phyloP scores from a whole-genome alignment of 2,113 vertebrate genomes.

The Peromyscus maniculatus region DNA sequence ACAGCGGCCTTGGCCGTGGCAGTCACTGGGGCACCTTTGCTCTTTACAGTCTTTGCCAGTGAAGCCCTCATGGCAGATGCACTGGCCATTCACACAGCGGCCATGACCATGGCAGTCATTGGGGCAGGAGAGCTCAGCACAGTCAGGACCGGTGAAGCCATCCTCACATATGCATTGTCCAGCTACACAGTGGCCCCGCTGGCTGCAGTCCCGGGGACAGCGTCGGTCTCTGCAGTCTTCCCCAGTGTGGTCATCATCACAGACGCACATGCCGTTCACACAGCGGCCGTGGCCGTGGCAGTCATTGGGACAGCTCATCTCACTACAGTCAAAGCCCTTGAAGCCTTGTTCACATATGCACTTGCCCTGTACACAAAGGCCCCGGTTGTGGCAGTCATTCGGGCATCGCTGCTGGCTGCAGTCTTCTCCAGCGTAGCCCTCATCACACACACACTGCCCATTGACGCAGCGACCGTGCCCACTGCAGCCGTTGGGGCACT shows the following conservation, averaged over 20 bases:
- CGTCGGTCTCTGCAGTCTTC: conserved; percentile 91
- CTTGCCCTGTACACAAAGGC: conserved; percentile 90
- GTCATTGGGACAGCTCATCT: conserved; percentile 92
- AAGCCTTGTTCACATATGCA: conserved; percentile 92
- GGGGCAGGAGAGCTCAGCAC: conserved; percentile 91
- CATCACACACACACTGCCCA: conserved; percentile 92
- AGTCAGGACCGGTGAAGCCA: conserved; percentile 92
- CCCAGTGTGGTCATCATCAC: conserved; percentile 89
- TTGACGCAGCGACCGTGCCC: conserved; percentile 90
- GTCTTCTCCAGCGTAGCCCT: conserved; percentile 91
- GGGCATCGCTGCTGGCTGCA: conserved; percentile 93
- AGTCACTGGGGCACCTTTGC: conserved; percentile 90
- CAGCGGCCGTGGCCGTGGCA: conserved; percentile 92
- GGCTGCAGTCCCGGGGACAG: conserved; percentile 92
- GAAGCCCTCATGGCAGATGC: conserved; percentile 93
- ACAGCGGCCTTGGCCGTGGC: conserved; percentile 90
- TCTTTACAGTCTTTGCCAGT: conserved; percentile 88
- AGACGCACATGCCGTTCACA: conserved; percentile 92
- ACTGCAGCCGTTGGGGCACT: conserved; percentile 92
- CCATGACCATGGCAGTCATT: conserved; percentile 91
- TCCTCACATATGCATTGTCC: conserved; percentile 93
- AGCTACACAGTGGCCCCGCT: conserved; percentile 90
- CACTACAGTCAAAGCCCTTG: conserved; percentile 89
- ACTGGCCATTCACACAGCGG: conserved; percentile 91
- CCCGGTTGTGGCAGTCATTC: conserved; percentile 89